Evolutionary conservation across 2,888 invertebrate genomes (phyloP).

Genomic region (Tenthredo scrophulariae): DNA sequence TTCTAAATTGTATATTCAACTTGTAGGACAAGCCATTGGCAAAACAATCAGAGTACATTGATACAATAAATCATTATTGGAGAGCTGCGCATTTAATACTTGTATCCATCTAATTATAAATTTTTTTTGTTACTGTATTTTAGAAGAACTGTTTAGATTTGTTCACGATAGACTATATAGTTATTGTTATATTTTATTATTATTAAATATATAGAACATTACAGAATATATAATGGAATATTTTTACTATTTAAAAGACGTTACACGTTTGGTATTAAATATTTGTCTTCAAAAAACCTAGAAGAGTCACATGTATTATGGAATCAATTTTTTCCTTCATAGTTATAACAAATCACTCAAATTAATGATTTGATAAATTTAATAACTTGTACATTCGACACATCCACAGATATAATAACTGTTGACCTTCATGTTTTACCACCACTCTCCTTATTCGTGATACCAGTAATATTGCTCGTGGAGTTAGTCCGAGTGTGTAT

Average conservation of each 20-base stretch:
- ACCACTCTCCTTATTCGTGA: conserved; percentile 4
- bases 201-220: conserved; percentile 37
- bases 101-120: background rate
- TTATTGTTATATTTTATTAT: conserved; percentile 36
- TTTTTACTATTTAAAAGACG: conserved; percentile 49
- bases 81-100: conserved; percentile 15
- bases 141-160: conserved; percentile 7
- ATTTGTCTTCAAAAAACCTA: conserved; percentile 41
- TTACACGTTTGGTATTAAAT: conserved; percentile 40
- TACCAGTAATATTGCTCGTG: conserved; percentile 47
- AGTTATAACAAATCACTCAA: conserved; percentile 35
- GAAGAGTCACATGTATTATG: conserved; percentile 44
- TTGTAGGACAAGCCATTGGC: background rate
- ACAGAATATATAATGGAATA: conserved; percentile 37
- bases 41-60: background rate
- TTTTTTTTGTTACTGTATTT: background rate
- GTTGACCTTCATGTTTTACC: background rate
- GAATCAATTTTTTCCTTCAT: conserved; percentile 31
- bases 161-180: conserved; percentile 7
- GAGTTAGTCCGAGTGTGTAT: conserved; percentile 33
- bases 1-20: background rate
- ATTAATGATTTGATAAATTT: conserved; percentile 44
- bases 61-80: background rate
- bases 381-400: conserved; percentile 52
- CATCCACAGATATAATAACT: conserved; percentile 8